A percentile compares a stretch with the other conserved stretches of the same genome.
phyloP scores from a whole-genome alignment of 2,113 vertebrate genomes.

The Protomyctophum bolini region DNA sequence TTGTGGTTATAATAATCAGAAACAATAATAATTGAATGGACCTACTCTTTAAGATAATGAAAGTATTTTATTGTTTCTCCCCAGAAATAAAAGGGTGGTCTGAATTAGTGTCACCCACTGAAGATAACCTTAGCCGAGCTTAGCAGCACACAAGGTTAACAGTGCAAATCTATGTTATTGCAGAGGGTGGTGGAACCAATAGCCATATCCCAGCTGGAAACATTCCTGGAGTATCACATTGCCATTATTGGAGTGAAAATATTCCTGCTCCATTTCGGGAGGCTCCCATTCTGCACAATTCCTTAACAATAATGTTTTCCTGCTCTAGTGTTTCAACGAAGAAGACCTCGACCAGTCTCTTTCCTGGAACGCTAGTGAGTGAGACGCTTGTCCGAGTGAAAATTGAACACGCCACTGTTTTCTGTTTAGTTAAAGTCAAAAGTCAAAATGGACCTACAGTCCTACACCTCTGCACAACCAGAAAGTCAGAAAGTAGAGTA shows the following conservation, averaged over 20 bases:
- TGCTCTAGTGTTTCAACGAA: slow-evolving; percentile 65
- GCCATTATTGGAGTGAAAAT: slow-evolving; percentile 70
- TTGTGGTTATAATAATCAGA: not conserved
- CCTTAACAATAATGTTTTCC: slow-evolving; percentile 72
- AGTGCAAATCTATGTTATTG: slow-evolving; percentile 19
- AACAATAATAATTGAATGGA: too few species aligned
- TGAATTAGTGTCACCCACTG: slow-evolving; percentile 1
- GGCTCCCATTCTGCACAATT: slow-evolving; percentile 53
- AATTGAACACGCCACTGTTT: slow-evolving; percentile 13
- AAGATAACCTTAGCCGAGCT: not conserved
- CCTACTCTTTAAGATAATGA: too few species aligned
- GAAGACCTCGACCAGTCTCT: slow-evolving; percentile 46
- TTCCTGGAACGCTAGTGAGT: slow-evolving; percentile 56
- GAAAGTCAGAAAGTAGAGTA: not conserved
- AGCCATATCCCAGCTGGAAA: slow-evolving; percentile 60
- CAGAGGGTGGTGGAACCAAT: slow-evolving; percentile 27
- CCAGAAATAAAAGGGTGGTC: not conserved
- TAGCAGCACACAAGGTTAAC: not conserved
- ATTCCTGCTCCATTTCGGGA: slow-evolving; percentile 53
- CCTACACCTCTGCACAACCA: not conserved
- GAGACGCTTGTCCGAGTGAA: slow-evolving; percentile 42
- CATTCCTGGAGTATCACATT: slow-evolving; percentile 70
- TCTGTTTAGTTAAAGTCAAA: slow-evolving; percentile 2
- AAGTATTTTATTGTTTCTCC: not conserved
- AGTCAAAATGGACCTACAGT: not conserved